Base-by-base conservation (phyloP, 1,140 invertebrate genomes). In the Drosophila nasuta region DNA sequence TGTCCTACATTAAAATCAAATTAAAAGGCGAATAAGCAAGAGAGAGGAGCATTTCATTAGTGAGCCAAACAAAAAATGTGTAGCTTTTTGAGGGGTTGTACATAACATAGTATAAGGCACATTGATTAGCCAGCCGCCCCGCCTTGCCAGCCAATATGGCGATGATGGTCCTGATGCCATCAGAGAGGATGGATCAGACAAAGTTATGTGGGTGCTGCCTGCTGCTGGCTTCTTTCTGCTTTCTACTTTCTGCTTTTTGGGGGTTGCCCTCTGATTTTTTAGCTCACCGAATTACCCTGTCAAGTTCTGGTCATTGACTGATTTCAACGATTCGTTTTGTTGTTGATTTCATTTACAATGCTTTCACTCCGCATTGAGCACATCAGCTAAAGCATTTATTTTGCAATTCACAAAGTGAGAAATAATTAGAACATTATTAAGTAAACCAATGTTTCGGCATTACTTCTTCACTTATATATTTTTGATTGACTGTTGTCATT, bases 61-160 rank as follows among this genome's bases (percentile, higher is more conserved):
- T 38, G 35, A 38, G 35, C 35, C 35, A 38, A 20, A 30, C 10
- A 10, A 33, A n/a, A 17, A 33, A 20, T 64, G 62, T 33, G 17
- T 30, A 46, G 54, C 54, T 41, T 20, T n/a, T 41, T 10, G 49
- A 38, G 30, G 20, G 30, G 17, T 6, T 38, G 45, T 17, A 25
- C 3, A 25, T 25, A 25, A 25, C 20, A 5, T 8, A 35, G 43
- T 52, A 72, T 45, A 67, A 67, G 56, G 52, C 38, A 20, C 65
- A 68, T 68, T 74, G 56, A 74, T 68, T 74, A 74, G 64, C 70
- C 45, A 73, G 64, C 70, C 46, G n/a, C 30, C 17, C 67, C 46
- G n/a, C 30, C 8, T 58, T 48, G 49, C 3, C 25, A 52, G 49
- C 56, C 58, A 56, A 70, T 56, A 63, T 68, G 65, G 48, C 45